Evolutionary conservation across 2,113 vertebrate genomes (phyloP).

Genomic region (Syngnathus typhle): DNA sequence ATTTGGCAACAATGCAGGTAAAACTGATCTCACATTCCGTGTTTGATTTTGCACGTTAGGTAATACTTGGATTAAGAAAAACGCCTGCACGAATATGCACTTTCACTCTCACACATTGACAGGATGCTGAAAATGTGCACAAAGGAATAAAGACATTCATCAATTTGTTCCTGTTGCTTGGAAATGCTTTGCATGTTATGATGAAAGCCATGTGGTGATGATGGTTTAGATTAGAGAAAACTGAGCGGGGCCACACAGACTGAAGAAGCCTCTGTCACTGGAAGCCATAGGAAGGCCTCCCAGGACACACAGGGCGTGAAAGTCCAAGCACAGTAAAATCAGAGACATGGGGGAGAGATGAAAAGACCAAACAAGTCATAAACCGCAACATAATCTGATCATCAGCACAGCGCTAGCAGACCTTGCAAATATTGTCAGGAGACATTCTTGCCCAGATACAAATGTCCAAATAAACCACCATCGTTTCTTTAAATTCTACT

Average conservation of each 20-base stretch:
- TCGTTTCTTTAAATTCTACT: constrained; percentile 36
- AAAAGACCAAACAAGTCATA: constrained; percentile 17
- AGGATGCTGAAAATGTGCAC: constrained; percentile 37
- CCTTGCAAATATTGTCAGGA: not conserved
- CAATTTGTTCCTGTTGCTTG: constrained; percentile 68
- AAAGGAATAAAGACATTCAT: constrained; percentile 61
- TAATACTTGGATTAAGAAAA: constrained; percentile 21
- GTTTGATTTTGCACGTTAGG: constrained; percentile 30
- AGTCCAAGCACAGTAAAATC: constrained; percentile 21
- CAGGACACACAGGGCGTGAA: constrained; percentile 39
- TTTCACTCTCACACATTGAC: constrained; percentile 12
- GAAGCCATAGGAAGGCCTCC: constrained; percentile 47
- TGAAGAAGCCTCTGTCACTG: constrained; percentile 53
- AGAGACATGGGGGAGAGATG: constrained; percentile 19
- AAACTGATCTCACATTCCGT: constrained; percentile 51
- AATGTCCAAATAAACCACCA: constrained; percentile 41
- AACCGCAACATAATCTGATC: constrained; percentile 26
- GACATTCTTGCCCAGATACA: not conserved
- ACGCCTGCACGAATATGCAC: constrained; percentile 13
- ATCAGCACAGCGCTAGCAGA: constrained; percentile 14
- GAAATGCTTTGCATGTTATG: constrained; percentile 56
- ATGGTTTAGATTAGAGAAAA: constrained; percentile 62
- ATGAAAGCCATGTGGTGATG: constrained; percentile 69
- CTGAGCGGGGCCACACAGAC: constrained; percentile 58
- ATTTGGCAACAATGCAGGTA: constrained; percentile 65